Evolutionary conservation across 1,140 invertebrate genomes (phyloP).

Genomic region (Zaprionus tsacasi): DNA sequence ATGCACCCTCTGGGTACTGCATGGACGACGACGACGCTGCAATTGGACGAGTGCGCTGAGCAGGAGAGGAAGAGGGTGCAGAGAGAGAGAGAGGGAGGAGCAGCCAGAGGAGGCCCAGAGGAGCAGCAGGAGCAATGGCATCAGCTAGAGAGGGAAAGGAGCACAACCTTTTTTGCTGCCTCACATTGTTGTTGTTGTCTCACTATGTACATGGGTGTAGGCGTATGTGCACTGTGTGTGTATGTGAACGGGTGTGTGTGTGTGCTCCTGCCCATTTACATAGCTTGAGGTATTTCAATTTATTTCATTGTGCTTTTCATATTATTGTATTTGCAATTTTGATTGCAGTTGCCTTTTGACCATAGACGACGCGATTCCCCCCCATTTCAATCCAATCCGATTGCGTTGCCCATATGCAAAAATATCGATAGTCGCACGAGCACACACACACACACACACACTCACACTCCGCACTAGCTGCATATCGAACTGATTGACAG

Average conservation of each 20-base stretch:
- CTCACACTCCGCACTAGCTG: background rate
- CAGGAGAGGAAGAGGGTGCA: background rate
- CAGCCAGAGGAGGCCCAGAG: background rate
- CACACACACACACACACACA: constrained; percentile 26
- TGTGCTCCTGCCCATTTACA: constrained; percentile 65
- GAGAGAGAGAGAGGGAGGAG: background rate
- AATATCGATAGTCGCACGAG: constrained; percentile 26
- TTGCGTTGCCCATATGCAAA: constrained; percentile 32
- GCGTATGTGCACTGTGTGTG: constrained; percentile 21
- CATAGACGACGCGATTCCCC: constrained; percentile 30
- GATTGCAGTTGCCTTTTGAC: constrained; percentile 75
- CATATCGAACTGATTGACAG: constrained; percentile 5
- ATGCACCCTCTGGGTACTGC: constrained; percentile 19
- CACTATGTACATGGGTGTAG: constrained; percentile 39
- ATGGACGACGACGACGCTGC: constrained; percentile 12
- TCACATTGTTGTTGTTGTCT: constrained; percentile 28
- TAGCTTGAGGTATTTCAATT: constrained; percentile 80
- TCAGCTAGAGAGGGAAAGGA: background rate
- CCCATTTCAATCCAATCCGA: background rate
- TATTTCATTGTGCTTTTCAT: constrained; percentile 82
- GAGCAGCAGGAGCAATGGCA: background rate
- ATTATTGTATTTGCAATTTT: constrained; percentile 83
- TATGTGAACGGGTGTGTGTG: constrained; percentile 31
- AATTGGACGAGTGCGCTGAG: constrained; percentile 8
- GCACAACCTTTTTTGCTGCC: constrained; percentile 25